Evolutionary conservation across 2,113 vertebrate species (phyloP), one percentile per base, ranked within the genome.

Genomic region (Felis chaus): DNA sequence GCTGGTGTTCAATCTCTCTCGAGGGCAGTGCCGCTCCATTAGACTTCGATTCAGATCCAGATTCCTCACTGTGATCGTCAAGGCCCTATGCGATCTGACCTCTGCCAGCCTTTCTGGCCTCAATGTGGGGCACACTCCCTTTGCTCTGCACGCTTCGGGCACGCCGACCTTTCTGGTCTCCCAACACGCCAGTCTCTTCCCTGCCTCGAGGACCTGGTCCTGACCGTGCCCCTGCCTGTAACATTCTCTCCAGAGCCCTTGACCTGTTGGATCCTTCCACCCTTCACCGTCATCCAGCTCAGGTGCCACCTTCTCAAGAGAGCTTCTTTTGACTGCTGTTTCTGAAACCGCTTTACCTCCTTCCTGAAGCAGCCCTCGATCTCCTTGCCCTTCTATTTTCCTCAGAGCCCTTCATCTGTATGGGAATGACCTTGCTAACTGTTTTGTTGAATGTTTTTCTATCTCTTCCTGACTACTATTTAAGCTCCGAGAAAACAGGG

Each of bases 341-440:
- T 80, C 71, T 53, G 21, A 91, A 53, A 48, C 39, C 55, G 65
- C 31, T 19, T 33, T n/a, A 1, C 29, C 33, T 25, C 21, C 50
- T 18, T 55, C 3, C 55, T 18, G 21, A 18, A 41, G 11, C 19
- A 63, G 29, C 29, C 7, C 7, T 50, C 48, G n/a, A 74, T 48
- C 33, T 31, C 25, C 19, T 13, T 45, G n/a, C 23, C 29, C 14
- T 78, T 88, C 79, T 85, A 57, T 68, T 94, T 89, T 74, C 69
- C 55, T 89, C 78, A 63, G 71, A 69, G 53, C 45, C 15, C 39
- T 50, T 89, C n/a, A 39, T 82, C 63, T 48, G 12, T 31, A 41
- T n/a, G 53, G 71, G 84, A 93, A 94, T 73, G 57, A 36, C 33
- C 39, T 87, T 63, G 25, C 73, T 41, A 69, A 18, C 33, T 86